Evolutionary conservation across 2,797 vertebrate genomes (phyloP), one percentile per base, ranked within the genome.

Genomic region (Sebastes matsubarae): DNA sequence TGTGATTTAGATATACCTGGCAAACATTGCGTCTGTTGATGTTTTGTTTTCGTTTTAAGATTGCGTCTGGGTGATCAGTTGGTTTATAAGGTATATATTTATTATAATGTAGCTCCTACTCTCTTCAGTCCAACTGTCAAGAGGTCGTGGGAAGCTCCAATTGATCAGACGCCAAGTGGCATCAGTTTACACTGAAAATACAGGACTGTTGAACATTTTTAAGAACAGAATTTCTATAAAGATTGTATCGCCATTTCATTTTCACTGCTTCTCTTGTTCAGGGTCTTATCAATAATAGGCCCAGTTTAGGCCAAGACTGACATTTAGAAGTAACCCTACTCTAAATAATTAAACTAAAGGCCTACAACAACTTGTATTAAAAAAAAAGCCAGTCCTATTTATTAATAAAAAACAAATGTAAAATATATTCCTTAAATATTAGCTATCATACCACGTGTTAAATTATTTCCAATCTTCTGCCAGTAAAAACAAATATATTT

Each of bases 1-100:
- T 83, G 82, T 60, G 52, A 76, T 81, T 75, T 78, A 80, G 58
- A 36, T 76, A 16, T 72, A 71, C n/a, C 61, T 70, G n/a, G 66
- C 18, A 57, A 72, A 73, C 18, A 65, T 46, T 71, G 38, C 63
- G 25, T 32, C 54, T 74, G 58, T 29, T 36, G 38, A 42, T 42
- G 77, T 36, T 54, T 27, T 58, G 24, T 64, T 42, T 29, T 67
- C 72, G 14, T 73, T 73, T 12, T 65, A 27, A 58, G 11, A 64
- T 60, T 68, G 24, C 69, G 68, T 81, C 25, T 71, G 72, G 32
- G 36, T 29, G 34, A 77, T 83, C 11, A 57, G 38, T 79, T 60
- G 55, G 25, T 78, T 22, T 88, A 63, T 66, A 77, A 52, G n/a
- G 6, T 74, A 27, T 74, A 58, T n/a, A 46, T 66, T 32, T 50